Conservation (phyloP, 2,113 vertebrate species). For the Alligator sinensis region DNA sequence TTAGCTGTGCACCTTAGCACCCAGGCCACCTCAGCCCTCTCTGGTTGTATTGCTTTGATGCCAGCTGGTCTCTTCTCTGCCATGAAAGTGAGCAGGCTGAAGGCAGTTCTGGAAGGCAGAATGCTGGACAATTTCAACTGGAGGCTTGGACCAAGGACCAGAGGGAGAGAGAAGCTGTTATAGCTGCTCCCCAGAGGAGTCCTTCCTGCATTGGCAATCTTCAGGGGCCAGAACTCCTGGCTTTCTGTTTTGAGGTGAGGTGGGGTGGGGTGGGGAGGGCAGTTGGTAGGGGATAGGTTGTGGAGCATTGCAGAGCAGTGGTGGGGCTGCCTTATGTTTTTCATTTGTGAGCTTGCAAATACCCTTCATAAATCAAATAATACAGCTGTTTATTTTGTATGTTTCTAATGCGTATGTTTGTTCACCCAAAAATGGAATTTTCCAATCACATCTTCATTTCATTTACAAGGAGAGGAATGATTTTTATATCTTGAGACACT, state of each 20-base stretch:
- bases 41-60: neutral
- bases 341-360: neutral
- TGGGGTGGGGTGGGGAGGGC: neutral
- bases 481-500: neutral
- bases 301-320: neutral
- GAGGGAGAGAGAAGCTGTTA: neutral
- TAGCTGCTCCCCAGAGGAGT: rapidly evolving
- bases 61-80: neutral
- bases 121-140: rapidly evolving
- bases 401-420: neutral
- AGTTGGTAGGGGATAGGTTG: neutral
- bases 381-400: neutral
- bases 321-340: rapidly evolving
- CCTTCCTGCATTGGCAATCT: neutral
- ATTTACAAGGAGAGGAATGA: neutral
- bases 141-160: neutral
- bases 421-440: neutral
- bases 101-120: neutral
- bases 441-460: neutral
- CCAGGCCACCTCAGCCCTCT: slow-evolving; percentile 11
- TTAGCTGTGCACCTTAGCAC: too few species aligned
- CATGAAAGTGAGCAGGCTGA: neutral
- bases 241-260: neutral
- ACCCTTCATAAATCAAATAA: neutral
- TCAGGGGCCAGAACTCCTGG: neutral